These are phyloP conservation scores for Podotricha telesiphe DNA, from an alignment of 2,888 invertebrate species.

Conservation along the genomic window DNA sequence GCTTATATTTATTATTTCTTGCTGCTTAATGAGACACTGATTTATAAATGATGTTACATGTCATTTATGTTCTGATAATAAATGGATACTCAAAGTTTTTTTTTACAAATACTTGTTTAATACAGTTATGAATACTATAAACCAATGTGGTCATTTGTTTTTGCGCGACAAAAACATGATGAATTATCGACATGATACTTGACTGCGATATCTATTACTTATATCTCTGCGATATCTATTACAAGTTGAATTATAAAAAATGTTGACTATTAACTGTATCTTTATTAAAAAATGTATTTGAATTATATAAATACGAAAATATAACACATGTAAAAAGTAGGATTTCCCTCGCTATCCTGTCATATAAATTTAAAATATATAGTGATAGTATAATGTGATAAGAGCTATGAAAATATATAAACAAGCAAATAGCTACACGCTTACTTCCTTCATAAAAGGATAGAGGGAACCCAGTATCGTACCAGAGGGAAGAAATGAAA, in stretches of 20 bases:
- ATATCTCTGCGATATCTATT: slow-evolving; percentile 60
- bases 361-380: too few species aligned
- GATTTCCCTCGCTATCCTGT: neutral
- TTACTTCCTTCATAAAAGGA: too few species aligned
- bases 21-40: slow-evolving; percentile 48
- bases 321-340: neutral
- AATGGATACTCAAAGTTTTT: slow-evolving; percentile 42
- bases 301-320: slow-evolving; percentile 3
- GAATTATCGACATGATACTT: slow-evolving; percentile 64
- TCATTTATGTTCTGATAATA: slow-evolving; percentile 48
- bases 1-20: slow-evolving; percentile 29
- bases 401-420: too few species aligned
- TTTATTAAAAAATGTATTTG: neutral
- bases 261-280: slow-evolving; percentile 10
- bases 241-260: slow-evolving; percentile 24
- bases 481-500: too few species aligned
- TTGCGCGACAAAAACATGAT: slow-evolving; percentile 72
- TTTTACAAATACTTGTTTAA: slow-evolving; percentile 54
- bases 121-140: slow-evolving; percentile 64
- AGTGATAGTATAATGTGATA: too few species aligned
- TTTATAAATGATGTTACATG: slow-evolving; percentile 46
- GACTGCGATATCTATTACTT: slow-evolving; percentile 58
- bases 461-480: too few species aligned
- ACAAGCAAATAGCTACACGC: too few species aligned
- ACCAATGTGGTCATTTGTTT: slow-evolving; percentile 57